Evolutionary conservation across 2,113 vertebrate genomes (phyloP), one percentile per base, ranked within the genome.

Genomic region (Gallinago jamesoni): DNA sequence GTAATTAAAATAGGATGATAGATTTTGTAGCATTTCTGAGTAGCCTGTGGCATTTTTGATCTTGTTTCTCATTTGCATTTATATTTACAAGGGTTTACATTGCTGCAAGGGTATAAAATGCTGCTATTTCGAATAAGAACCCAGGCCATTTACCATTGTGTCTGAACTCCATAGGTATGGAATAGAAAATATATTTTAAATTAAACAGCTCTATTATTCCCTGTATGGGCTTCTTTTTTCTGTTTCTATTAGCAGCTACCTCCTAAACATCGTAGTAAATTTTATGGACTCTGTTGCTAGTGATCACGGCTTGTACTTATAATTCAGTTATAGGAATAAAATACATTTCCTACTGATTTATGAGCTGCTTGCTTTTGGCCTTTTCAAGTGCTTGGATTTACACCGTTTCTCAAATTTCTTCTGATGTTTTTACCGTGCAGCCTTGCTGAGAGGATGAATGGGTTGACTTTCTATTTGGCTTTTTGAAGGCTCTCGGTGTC

Each of bases 41-140:
- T 77, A 93, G 83, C 59, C 85, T 24, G 25, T 92, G 76, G 69
- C 60, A 60, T 68, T 89, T 83, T 56, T 68, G 33, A 75, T n/a
- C 41, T 90, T 73, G 73, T 84, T 92, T 90, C 79, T 96, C 41
- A 69, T 90, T 89, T 94, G 53, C 53, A 87, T 86, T 92, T 92
- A 15, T 52, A 57, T 93, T 93, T 90, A 59, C 45, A 88, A n/a
- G 39, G 37, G 31, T 67, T 94, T 91, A 1, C 78, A 47, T 59
- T 74, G 68, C 88, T 93, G 37, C 59, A 81, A 94, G 52, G 52
- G 18, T 67, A 47, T 39, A 74, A 90, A 91, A 91, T 25, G 15
- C 41, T 81, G 47, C 15, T 72, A 1, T 74, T 90, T 66, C 28
- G 48, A 79, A 31, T 8, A 74, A 76, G 57, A 76, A 53, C 18